Base-by-base conservation (phyloP, 1,140 invertebrate species). In the Papilio glaucus region DNA sequence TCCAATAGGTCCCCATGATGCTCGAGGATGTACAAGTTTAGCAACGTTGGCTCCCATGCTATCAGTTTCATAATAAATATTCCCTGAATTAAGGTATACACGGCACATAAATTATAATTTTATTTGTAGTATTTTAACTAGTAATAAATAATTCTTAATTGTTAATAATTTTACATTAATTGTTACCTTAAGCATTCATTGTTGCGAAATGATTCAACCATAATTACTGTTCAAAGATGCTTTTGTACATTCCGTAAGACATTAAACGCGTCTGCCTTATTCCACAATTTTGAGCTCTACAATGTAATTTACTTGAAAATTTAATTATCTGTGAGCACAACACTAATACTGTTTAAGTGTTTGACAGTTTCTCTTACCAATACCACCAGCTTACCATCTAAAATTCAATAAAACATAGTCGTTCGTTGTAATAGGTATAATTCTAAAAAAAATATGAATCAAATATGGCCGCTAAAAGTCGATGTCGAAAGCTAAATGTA, bases 141-240 rank as follows among this genome's bases (percentile, higher is more conserved):
- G 62, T 13, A 65, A 15, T 65, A 65, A 65, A 65, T 65, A 65
- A 65, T 21, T 12, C 1, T 39, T 8, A 65, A 65, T 65, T 65
- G 37, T 41, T 65, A 39, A 65, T 65, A 65, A 65, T 39, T 39
- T 39, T 13, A 38, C 18, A 18, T 41, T 65, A n/a, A 38, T 5
- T 63, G 33, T 41, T 65, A 21, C 18, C 33, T 21, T 9, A 37
- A 65, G 9, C 12, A 21, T 15, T 21, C 38, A 13, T 65, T 39
- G 62, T 65, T 41, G 37, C 10, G 62, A 65, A 65, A 21, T 38
- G 12, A 13, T 13, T n/a, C n/a, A 38, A 41, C 38, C 9, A 65
- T 39, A 38, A 65, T 24, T 41, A 39, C 4, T 13, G 9, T 12
- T 41, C 3, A 21, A 24, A 39, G 62, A 26, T 24, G 9, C 38